Evolutionary conservation across 2,888 invertebrate species (phyloP), one percentile per base, ranked within the genome.

Genomic region (Xestoiulus laeticollis): DNA sequence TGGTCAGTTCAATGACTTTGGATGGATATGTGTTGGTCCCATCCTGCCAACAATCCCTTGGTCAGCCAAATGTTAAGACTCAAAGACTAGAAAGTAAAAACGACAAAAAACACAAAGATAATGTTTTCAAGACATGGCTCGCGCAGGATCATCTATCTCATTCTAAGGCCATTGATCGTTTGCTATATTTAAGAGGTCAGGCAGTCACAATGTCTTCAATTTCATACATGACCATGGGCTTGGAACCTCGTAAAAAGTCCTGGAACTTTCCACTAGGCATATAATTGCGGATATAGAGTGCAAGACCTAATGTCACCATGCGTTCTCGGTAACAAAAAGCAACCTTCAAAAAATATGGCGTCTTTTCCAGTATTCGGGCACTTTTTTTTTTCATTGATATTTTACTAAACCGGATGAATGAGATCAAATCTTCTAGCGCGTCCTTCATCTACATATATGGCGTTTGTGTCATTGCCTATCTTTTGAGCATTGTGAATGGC

Each of bases 1-100:
- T 78, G 78, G 78, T 78, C 78, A 78, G 30, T 14, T 78, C 78
- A 26, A 1, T 78, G 78, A 78, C 78, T 32, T 78, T 78, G 78
- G 78, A 78, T 78, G 78, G 78, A 78, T 78, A 78, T 78, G 78
- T 32, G 30, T 78, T 78, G 78, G 78, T 78, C 78, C 78, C 78
- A 78, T 78, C 78, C 78, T 78, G 78, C 78, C 78, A 78, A 78
- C 78, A 78, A 78, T 78, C 78, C 12, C 78, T 78, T 30, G 78
- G 78, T 78, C 78, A 78, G 78, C 78, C 78, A 78, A 78, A 78
- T 26, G 78, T 78, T 78, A 68, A 59, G 68, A 68, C 68, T 68
- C 68, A 26, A 68, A 78, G 30, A 78, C 78, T 32, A 78, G 78
- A 78, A 78, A 78, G 30, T 68, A 30, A 78, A 38, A 78, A 12